These are phyloP conservation scores for Lepidostoma basale DNA, from an alignment of 1,140 invertebrate species.

Conservation along the genomic window DNA sequence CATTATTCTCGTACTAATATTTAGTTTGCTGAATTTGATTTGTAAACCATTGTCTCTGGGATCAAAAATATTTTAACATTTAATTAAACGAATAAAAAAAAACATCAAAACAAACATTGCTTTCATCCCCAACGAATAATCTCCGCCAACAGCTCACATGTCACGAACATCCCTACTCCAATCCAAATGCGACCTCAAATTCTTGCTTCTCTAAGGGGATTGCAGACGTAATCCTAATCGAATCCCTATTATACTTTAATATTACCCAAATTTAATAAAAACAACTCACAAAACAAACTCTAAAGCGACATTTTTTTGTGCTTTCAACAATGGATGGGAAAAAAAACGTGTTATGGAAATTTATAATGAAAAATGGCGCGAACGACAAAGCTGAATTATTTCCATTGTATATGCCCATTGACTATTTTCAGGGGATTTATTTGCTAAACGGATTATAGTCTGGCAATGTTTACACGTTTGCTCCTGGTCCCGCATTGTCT, in stretches of 20 bases:
- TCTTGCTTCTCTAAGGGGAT: slow-evolving; percentile 1
- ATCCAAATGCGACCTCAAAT: too few relatives aligned
- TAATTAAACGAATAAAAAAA: too few relatives aligned
- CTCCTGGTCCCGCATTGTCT: background rate
- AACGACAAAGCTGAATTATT: background rate
- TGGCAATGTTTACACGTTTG: slow-evolving; percentile 11
- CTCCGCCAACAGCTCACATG: too few relatives aligned
- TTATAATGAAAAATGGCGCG: background rate
- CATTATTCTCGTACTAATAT: too few relatives aligned
- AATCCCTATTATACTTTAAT: background rate
- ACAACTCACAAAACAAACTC: slow-evolving; percentile 11
- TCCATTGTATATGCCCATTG: background rate
- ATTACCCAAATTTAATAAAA: slow-evolving; percentile 3
- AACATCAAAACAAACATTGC: too few relatives aligned
- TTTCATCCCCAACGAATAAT: too few relatives aligned
- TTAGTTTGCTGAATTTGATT: too few relatives aligned
- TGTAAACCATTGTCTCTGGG: too few relatives aligned
- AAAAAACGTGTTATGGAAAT: slow-evolving; percentile 18
- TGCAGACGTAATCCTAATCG: background rate
- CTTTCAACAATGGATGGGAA: background rate
- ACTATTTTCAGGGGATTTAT: background rate
- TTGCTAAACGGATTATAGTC: slow-evolving; percentile 11
- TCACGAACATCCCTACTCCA: too few relatives aligned
- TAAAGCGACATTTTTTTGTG: background rate
- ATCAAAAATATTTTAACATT: too few relatives aligned